Evolutionary conservation across 2,797 vertebrate genomes (phyloP).

Genomic region (Ceyx erithaca): DNA sequence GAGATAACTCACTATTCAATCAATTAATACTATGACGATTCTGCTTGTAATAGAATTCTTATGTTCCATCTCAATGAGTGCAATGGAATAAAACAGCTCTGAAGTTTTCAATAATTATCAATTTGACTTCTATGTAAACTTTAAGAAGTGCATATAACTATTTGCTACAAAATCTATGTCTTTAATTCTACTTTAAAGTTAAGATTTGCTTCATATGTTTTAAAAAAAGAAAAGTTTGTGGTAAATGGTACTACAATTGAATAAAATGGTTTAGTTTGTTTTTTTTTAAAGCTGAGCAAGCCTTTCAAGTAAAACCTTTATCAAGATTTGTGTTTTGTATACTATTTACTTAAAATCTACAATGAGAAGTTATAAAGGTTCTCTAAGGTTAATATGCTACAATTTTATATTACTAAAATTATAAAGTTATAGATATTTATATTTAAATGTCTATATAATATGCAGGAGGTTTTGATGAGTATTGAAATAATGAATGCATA

Average conservation of each 20-base stretch:
- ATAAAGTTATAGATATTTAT: neutral
- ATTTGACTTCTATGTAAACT: neutral
- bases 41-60: neutral
- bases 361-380: neutral
- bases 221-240: neutral
- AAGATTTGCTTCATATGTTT: neutral
- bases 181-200: neutral
- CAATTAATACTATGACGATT: neutral
- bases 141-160: neutral
- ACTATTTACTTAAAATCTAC: neutral
- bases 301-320: neutral
- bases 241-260: neutral
- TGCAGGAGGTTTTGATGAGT: neutral
- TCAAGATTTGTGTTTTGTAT: neutral
- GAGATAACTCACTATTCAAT: neutral
- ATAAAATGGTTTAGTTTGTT: neutral
- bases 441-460: neutral
- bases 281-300: neutral
- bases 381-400: neutral
- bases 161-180: neutral
- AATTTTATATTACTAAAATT: neutral
- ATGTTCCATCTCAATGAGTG: neutral
- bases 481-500: neutral
- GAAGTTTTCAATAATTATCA: neutral
- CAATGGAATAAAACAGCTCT: neutral